These are phyloP conservation scores for Talpa occidentalis DNA, from an alignment of 2,113 vertebrate genomes.

Conservation along the genomic window DNA sequence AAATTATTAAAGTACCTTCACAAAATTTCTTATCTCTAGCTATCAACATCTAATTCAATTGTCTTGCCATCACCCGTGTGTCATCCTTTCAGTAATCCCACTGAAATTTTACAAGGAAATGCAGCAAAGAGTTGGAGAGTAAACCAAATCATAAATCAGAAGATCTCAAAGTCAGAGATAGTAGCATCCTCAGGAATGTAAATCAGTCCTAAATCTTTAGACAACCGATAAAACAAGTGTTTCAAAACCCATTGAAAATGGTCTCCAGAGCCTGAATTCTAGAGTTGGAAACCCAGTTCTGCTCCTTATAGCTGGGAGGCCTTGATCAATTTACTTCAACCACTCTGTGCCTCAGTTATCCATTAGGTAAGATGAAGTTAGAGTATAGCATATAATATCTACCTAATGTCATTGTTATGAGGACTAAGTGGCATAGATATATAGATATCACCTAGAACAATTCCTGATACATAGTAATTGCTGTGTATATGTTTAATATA, in stretches of 20 bases:
- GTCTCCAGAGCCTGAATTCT: background rate
- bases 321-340: background rate
- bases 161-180: slow-evolving; percentile 6
- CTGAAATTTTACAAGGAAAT: slow-evolving; percentile 59
- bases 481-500: background rate
- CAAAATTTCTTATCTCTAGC: background rate
- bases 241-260: background rate
- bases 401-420: background rate
- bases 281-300: background rate
- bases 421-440: background rate
- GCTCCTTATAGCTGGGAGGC: background rate
- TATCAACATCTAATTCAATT: slow-evolving; percentile 2
- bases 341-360: background rate
- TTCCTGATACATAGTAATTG: background rate
- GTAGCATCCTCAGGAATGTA: slow-evolving; percentile 21
- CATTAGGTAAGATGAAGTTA: background rate
- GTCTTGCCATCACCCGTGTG: background rate
- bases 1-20: background rate
- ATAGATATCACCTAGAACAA: background rate
- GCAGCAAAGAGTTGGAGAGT: background rate
- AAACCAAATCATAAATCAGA: slow-evolving; percentile 51
- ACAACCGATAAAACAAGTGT: background rate
- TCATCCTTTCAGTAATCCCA: background rate
- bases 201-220: slow-evolving; percentile 52
- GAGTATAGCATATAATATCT: background rate